Evolutionary conservation across 2,888 invertebrate genomes (phyloP).

Genomic region (Eristalis pertinax): DNA sequence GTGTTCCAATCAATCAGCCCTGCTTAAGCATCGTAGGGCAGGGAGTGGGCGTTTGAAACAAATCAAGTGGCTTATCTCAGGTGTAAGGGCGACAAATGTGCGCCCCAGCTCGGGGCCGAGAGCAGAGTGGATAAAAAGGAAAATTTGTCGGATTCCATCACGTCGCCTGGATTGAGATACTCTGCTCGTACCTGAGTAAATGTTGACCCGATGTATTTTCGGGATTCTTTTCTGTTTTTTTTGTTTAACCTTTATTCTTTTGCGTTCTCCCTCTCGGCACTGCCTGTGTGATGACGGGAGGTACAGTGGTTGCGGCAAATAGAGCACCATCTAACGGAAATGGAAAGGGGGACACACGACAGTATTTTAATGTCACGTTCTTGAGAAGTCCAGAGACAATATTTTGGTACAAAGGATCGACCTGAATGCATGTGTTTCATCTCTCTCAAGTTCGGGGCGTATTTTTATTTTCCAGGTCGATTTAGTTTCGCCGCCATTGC

Average conservation of each 20-base stretch:
- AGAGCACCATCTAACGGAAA: background rate
- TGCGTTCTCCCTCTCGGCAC: background rate
- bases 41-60: conserved; percentile 14
- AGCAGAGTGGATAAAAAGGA: conserved; percentile 13
- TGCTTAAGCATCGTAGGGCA: conserved; percentile 24
- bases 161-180: conserved; percentile 43
- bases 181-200: conserved; percentile 45
- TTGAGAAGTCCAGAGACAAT: too few relatives aligned
- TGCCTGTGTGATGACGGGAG: background rate
- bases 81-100: conserved; percentile 44
- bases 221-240: background rate
- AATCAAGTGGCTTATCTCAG: conserved; percentile 63
- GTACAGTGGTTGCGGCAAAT: background rate
- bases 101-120: conserved; percentile 9
- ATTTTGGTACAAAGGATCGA: too few relatives aligned
- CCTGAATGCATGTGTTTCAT: too few relatives aligned
- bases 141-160: conserved; percentile 39
- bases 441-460: too few relatives aligned
- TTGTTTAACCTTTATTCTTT: background rate
- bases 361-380: too few relatives aligned
- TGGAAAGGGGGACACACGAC: too few relatives aligned
- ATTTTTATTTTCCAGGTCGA: too few relatives aligned
- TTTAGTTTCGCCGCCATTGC: too few relatives aligned
- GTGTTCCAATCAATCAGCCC: conserved; percentile 62
- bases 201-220: conserved; percentile 42